phyloP scores from a whole-genome alignment of 2,888 invertebrate species.

The Rhabditoides inermis region DNA sequence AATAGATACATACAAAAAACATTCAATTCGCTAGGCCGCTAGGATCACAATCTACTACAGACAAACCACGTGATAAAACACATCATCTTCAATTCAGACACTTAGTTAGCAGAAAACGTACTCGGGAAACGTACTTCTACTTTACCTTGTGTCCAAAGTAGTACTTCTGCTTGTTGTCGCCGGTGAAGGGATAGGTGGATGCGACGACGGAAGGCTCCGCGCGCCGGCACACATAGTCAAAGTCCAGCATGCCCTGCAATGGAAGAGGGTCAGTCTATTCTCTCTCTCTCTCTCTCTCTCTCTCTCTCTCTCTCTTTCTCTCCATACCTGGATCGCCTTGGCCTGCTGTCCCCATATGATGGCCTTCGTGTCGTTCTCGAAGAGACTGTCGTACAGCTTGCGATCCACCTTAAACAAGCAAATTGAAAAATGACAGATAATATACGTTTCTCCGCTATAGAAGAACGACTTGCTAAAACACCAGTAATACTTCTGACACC shows the following conservation, averaged over 20 bases:
- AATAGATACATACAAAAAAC: no score
- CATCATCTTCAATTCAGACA: constrained; percentile 79
- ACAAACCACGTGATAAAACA: no score
- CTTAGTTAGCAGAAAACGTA: constrained; percentile 74
- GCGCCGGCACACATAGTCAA: constrained; percentile 85
- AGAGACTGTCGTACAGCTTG: constrained; percentile 21
- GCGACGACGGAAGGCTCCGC: constrained; percentile 85
- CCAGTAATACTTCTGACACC: no score
- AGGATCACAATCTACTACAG: no score
- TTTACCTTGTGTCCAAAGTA: constrained; percentile 94
- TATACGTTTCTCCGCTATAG: no score
- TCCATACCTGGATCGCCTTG: constrained; percentile 78
- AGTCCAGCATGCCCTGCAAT: constrained; percentile 81
- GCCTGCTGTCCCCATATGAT: constrained; percentile 99
- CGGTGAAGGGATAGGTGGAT: constrained; percentile 89
- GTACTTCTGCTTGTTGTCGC: constrained; percentile 93
- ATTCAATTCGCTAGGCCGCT: no score
- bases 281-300: no score
- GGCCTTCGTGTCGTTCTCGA: constrained; percentile 57
- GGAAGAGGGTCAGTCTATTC: no score
- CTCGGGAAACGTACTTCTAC: constrained; percentile 64
- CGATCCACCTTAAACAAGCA: no score
- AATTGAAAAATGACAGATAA: no score
- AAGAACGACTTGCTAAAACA: no score
- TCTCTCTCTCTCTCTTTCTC: not conserved